These are phyloP conservation scores for Rhagoletis pomonella DNA, from an alignment of 1,140 invertebrate species.

Conservation along the genomic window DNA sequence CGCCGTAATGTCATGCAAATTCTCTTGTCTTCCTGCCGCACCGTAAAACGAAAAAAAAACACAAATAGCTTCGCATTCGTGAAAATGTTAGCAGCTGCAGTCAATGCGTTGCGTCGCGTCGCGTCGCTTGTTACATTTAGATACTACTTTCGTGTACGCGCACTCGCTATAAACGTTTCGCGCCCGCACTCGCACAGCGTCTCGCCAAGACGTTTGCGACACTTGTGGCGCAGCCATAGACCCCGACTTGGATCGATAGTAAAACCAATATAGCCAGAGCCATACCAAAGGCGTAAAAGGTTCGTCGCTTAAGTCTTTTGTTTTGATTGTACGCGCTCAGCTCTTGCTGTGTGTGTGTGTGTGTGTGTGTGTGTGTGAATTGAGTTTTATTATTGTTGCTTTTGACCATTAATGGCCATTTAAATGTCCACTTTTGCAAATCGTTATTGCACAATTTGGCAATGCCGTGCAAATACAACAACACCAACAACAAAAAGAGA, in stretches of 20 bases:
- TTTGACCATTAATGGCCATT: constrained; percentile 57
- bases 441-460: constrained; percentile 57
- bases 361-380: neutral
- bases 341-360: neutral
- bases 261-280: neutral
- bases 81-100: neutral
- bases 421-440: constrained; percentile 58
- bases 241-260: neutral
- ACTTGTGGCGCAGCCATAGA: neutral
- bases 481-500: neutral
- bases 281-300: neutral
- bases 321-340: neutral
- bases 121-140: neutral
- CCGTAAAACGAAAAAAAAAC: neutral
- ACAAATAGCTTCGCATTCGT: neutral
- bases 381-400: constrained; percentile 18
- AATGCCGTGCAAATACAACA: neutral
- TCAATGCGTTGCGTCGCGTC: neutral
- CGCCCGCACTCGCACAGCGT: neutral
- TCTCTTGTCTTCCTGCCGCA: neutral
- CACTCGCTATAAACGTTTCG: no score
- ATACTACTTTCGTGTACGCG: neutral
- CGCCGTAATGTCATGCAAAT: constrained; percentile 31
- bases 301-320: constrained; percentile 15
- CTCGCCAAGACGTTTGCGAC: neutral